phyloP scores from a whole-genome alignment of 2,113 vertebrate genomes.

The Campylomormyrus numenius region DNA sequence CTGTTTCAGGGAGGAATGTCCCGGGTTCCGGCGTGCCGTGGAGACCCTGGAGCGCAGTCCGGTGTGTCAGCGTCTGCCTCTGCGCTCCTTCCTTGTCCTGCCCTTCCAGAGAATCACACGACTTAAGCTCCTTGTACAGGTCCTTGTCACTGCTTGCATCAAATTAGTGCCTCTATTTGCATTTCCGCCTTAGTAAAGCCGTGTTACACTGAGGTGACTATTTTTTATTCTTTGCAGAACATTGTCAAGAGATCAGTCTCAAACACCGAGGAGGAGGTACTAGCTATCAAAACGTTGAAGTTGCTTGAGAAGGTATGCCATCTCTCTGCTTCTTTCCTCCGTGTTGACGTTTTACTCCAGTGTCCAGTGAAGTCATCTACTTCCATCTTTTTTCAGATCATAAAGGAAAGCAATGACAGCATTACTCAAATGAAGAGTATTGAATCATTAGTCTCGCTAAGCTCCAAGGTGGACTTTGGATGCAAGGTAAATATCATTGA shows the following conservation, averaged over 20 bases:
- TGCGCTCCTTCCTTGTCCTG: slow-evolving; percentile 93
- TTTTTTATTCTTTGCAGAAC: slow-evolving; percentile 63
- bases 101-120: slow-evolving; percentile 95
- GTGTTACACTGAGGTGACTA: not conserved
- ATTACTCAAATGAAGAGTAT: slow-evolving; percentile 90
- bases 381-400: slow-evolving; percentile 62
- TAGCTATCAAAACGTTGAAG: slow-evolving; percentile 80
- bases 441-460: slow-evolving; percentile 85
- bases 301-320: slow-evolving; percentile 76
- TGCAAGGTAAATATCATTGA: slow-evolving; percentile 68
- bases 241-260: slow-evolving; percentile 84
- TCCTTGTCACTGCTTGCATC: slow-evolving; percentile 38
- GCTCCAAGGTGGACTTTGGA: slow-evolving; percentile 89
- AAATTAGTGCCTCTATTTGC: slow-evolving; percentile 6
- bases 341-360: not conserved
- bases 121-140: slow-evolving; percentile 90
- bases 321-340: not conserved
- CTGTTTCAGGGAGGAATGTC: slow-evolving; percentile 68
- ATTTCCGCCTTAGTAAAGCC: not conserved
- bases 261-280: slow-evolving; percentile 71
- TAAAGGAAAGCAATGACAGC: slow-evolving; percentile 87
- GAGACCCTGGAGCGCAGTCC: slow-evolving; percentile 79
- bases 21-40: slow-evolving; percentile 73
- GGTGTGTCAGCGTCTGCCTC: slow-evolving; percentile 83
- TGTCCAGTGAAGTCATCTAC: not conserved